Conservation (phyloP, 2,888 invertebrate species). For the Acrobasis consociella region DNA sequence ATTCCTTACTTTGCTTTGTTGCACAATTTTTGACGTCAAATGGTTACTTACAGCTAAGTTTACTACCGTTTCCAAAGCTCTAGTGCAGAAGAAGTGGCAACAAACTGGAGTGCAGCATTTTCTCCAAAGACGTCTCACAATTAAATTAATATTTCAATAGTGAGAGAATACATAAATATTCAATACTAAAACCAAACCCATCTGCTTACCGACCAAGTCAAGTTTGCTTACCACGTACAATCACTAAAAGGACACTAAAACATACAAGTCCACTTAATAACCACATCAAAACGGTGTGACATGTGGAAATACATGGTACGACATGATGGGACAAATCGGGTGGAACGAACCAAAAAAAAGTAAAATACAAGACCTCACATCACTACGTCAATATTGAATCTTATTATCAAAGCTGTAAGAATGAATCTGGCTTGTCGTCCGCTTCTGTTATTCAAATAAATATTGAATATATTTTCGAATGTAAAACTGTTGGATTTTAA, state of each 20-base stretch:
- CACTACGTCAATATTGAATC: constrained; percentile 16
- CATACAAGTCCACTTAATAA: constrained; percentile 19
- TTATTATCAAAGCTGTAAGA: constrained; percentile 3
- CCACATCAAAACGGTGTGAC: constrained; percentile 29
- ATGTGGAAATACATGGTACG: constrained; percentile 27
- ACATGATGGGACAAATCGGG: constrained; percentile 29
- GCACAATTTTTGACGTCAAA: too few relatives aligned
- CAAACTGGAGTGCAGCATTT: too few relatives aligned
- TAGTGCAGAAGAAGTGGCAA: too few relatives aligned
- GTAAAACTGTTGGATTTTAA: background rate
- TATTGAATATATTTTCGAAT: constrained; percentile 17
- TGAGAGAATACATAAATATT: too few relatives aligned
- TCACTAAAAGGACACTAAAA: constrained; percentile 3
- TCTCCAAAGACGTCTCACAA: too few relatives aligned
- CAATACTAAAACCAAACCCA: too few relatives aligned
- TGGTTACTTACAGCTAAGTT: too few relatives aligned
- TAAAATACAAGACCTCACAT: background rate
- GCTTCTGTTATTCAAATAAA: constrained; percentile 17
- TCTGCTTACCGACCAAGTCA: too few relatives aligned
- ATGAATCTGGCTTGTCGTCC: background rate
- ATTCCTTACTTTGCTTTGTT: too few relatives aligned
- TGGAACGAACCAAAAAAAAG: constrained; percentile 23
- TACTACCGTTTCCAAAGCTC: too few relatives aligned
- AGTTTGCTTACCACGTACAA: too few relatives aligned
- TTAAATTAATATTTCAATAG: too few relatives aligned